phyloP scores from a whole-genome alignment of 2,888 invertebrate genomes.

The Altica lythri region DNA sequence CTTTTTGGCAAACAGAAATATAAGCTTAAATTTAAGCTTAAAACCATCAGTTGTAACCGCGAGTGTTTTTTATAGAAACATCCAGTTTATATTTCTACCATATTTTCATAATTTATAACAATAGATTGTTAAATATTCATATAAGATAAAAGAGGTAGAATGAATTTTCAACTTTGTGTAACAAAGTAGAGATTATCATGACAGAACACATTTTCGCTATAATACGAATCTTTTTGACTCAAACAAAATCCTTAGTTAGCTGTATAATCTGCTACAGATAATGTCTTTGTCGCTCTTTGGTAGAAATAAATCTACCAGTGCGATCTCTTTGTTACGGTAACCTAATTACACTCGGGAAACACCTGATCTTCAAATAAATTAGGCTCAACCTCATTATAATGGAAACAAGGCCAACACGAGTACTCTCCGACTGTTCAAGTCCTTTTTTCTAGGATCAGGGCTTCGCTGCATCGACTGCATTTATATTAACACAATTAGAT shows the following conservation, averaged over 20 bases:
- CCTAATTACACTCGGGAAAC: slow-evolving; percentile 14
- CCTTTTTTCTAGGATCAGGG: slow-evolving; percentile 2
- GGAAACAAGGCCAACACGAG: slow-evolving; percentile 11
- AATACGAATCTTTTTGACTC: too few species aligned
- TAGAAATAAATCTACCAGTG: slow-evolving; percentile 11
- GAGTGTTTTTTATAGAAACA: too few species aligned
- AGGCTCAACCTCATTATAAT: slow-evolving; percentile 11
- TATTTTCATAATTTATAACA: too few species aligned
- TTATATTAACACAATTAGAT: not conserved
- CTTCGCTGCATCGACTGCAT: slow-evolving; percentile 6
- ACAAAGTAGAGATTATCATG: too few species aligned
- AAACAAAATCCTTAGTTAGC: not conserved
- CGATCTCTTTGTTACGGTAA: slow-evolving; percentile 19
- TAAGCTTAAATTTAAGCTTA: too few species aligned
- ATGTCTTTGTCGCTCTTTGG: slow-evolving; percentile 6
- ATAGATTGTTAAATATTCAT: too few species aligned
- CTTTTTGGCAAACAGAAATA: too few species aligned
- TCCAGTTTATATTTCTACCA: too few species aligned
- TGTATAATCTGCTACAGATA: slow-evolving; percentile 9
- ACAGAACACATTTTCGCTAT: too few species aligned
- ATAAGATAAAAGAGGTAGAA: too few species aligned
- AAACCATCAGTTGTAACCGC: too few species aligned
- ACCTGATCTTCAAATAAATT: slow-evolving; percentile 23
- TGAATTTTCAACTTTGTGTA: too few species aligned
- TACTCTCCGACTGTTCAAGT: slow-evolving; percentile 2